Evolutionary conservation across 2,113 vertebrate species (phyloP), one percentile per base, ranked within the genome.

Genomic region (Panurus biarmicus): DNA sequence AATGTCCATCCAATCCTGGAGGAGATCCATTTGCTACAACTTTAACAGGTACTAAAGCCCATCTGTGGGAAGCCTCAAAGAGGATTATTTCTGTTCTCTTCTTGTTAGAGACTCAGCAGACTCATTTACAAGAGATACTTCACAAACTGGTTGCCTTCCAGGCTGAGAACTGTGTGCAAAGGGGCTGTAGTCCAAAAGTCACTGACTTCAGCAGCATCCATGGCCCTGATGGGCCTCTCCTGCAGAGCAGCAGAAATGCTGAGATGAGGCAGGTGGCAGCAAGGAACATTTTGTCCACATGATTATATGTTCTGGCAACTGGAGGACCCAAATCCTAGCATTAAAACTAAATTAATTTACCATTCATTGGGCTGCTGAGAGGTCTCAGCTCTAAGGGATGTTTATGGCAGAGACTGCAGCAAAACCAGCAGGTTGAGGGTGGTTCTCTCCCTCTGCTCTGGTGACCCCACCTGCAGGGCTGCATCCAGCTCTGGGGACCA

Each of bases 61-160:
- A 74, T 51, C 71, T 87, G 87, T 24, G 79, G 71, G 85, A 84
- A 86, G 64, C 29, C 36, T 51, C 4, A 10, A 36, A 31, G 7
- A n/a, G 36, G 67, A 56, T 93, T 95, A 71, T 90, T 95, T 96
- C 89, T 88, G 85, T 93, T 67, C 67, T 94, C 42, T 44, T 87
- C 72, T 76, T 91, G 51, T 64, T 91, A 62, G 79, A 95, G 75
- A 31, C 73, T 84, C 82, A 89, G 70, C 60, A 89, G 87, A 69
- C 29, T 71, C 21, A 31, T 92, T 82, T 86, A 28, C 58, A 90
- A 72, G 47, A 74, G 70, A 21, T n/a, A 36, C 60, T 88, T 79
- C 79, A 38, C 70, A 72, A 69, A 69, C 42, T 9, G 8, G 23
- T 57, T 92, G 51, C 70, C 74, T 89, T 31, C 42, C 51, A 64